Conservation (phyloP, 2,797 vertebrate species). For the Syncerus caffer region DNA sequence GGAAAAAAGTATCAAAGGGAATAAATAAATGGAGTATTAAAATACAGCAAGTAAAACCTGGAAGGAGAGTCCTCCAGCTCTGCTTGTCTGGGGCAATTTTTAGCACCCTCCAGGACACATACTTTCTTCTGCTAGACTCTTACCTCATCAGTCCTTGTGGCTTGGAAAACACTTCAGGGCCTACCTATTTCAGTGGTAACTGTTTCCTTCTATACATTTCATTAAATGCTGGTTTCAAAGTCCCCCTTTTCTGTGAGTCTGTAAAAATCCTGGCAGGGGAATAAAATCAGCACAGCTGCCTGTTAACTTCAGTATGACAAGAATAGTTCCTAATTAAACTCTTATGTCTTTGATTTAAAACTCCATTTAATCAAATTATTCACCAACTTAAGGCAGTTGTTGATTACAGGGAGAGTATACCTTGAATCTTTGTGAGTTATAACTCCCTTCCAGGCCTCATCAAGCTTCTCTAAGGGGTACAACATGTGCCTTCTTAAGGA, state of each 20-base stretch:
- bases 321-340: constrained; percentile 71
- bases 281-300: constrained; percentile 55
- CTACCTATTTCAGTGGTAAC: background rate
- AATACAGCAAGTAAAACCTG: background rate
- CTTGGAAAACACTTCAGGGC: background rate
- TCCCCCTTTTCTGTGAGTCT: background rate
- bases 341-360: constrained; percentile 72
- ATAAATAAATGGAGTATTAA: background rate
- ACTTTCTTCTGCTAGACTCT: background rate
- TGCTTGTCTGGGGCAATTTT: background rate
- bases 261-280: constrained; percentile 34
- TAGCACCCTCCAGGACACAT: background rate
- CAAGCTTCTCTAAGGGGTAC: background rate
- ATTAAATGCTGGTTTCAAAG: background rate
- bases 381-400: constrained; percentile 56
- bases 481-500: background rate
- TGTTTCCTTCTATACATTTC: background rate
- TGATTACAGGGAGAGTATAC: constrained; percentile 59
- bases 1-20: background rate
- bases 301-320: constrained; percentile 53
- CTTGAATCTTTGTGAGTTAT: constrained; percentile 36
- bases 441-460: constrained; percentile 26
- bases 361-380: constrained; percentile 69
- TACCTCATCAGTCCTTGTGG: background rate
- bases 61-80: background rate